phyloP scores from a whole-genome alignment of 2,888 invertebrate genomes.

The Chelonus formosanus region DNA sequence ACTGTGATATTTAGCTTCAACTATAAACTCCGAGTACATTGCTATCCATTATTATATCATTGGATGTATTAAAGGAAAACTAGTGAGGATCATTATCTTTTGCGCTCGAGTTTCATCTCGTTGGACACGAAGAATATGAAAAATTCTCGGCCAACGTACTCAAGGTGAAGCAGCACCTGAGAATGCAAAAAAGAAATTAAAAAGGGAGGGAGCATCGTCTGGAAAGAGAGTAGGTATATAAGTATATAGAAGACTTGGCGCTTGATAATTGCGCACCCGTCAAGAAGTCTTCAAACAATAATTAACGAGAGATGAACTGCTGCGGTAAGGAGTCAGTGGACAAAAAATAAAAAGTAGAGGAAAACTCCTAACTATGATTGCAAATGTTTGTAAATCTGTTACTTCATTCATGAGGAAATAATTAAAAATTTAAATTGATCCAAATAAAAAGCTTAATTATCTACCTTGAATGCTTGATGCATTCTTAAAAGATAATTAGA shows the following conservation, averaged over 20 bases:
- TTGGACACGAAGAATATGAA: background rate
- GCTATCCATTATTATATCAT: no score
- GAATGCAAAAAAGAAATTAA: slow-evolving; percentile 9
- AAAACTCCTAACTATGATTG: background rate
- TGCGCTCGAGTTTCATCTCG: no score
- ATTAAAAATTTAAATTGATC: no score
- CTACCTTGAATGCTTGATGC: no score
- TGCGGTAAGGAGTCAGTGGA: slow-evolving; percentile 5
- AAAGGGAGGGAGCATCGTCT: background rate
- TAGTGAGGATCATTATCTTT: slow-evolving; percentile 2
- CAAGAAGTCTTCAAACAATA: slow-evolving; percentile 35
- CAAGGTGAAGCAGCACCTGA: slow-evolving; percentile 1
- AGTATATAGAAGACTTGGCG: slow-evolving; percentile 2
- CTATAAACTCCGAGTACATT: no score
- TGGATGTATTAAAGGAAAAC: no score
- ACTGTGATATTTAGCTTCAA: no score
- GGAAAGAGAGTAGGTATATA: background rate
- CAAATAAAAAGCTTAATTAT: no score
- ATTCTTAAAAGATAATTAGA: no score
- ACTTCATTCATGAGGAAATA: no score
- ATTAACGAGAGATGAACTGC: slow-evolving; percentile 34
- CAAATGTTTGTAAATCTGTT: no score
- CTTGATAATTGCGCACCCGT: slow-evolving; percentile 24
- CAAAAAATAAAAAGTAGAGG: slow-evolving; percentile 2
- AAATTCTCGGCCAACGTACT: slow-evolving; percentile 9